These are phyloP conservation scores for Stegana nigrithorax DNA, from an alignment of 2,888 invertebrate species.

Conservation along the genomic window DNA sequence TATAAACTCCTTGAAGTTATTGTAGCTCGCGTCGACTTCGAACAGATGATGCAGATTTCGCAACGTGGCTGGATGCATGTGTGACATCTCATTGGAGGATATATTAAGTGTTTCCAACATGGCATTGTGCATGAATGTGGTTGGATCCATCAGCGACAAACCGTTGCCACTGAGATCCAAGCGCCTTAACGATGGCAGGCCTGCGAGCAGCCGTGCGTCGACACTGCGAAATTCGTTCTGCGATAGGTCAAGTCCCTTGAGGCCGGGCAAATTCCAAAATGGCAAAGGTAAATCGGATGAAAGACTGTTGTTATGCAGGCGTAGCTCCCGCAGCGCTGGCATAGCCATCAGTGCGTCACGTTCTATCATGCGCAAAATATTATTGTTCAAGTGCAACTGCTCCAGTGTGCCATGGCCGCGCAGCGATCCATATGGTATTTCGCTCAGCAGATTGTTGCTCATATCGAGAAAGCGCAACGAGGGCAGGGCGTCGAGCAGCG, in stretches of 20 bases:
- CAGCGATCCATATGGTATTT: conserved; percentile 82
- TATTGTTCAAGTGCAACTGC: conserved; percentile 83
- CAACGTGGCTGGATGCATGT: conserved; percentile 82
- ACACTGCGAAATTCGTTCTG: conserved; percentile 79
- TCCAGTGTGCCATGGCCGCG: conserved; percentile 85
- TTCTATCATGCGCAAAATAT: conserved; percentile 79
- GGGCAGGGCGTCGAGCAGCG: conserved; percentile 82
- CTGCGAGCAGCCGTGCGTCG: conserved; percentile 78
- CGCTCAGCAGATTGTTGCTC: conserved; percentile 81
- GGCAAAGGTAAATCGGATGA: conserved; percentile 79
- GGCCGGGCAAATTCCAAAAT: conserved; percentile 85
- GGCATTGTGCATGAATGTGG: conserved; percentile 78
- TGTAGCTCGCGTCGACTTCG: conserved; percentile 82
- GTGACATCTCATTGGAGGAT: conserved; percentile 79
- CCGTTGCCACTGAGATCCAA: conserved; percentile 83
- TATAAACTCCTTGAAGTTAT: conserved; percentile 80
- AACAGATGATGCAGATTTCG: conserved; percentile 80
- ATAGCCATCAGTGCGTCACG: conserved; percentile 85
- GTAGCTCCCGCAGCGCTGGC: conserved; percentile 84
- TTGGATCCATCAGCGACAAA: conserved; percentile 77
- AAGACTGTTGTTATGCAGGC: conserved; percentile 85
- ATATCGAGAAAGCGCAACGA: conserved; percentile 82
- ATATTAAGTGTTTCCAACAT: conserved; percentile 84
- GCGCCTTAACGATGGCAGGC: conserved; percentile 80
- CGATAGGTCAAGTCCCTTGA: conserved; percentile 86